These are phyloP conservation scores for Haliclona indistincta DNA, from an alignment of 37 sponge, comb jelly and placozoan species.

Conservation along the genomic window DNA sequence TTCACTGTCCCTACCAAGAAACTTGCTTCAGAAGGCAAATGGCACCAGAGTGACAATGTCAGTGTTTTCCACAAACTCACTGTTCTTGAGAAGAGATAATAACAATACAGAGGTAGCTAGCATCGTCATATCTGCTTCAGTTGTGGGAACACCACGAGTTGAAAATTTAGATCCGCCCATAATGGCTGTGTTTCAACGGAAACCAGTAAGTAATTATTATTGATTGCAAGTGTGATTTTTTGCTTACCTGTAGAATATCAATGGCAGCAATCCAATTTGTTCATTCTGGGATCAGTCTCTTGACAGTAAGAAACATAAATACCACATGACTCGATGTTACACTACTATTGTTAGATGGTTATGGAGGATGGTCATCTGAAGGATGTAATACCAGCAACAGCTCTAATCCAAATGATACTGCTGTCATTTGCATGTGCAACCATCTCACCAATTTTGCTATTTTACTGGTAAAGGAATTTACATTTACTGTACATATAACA, in stretches of 20 bases:
- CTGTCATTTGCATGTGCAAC: too few species aligned
- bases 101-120: constrained; percentile 8
- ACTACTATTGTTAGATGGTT: too few species aligned
- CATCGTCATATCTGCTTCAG: constrained; percentile 10
- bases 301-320: constrained; percentile 36
- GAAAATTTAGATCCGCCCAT: constrained; percentile 8
- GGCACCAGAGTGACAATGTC: background rate
- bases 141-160: constrained; percentile 6
- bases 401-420: too few species aligned
- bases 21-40: too few species aligned
- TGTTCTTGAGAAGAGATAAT: constrained; percentile 23
- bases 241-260: background rate
- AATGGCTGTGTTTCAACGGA: constrained; percentile 4
- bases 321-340: too few species aligned
- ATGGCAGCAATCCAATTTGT: constrained; percentile 16
- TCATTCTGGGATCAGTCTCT: constrained; percentile 52
- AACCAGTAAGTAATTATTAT: too few species aligned
- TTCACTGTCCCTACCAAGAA: constrained; percentile 13
- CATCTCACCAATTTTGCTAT: too few species aligned
- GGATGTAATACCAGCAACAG: too few species aligned
- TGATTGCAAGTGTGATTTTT: background rate
- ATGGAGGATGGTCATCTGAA: too few species aligned
- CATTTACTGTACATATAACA: too few species aligned
- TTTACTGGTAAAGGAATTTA: too few species aligned
- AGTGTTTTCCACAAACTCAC: constrained; percentile 10